phyloP scores from a whole-genome alignment of 2,888 invertebrate species.

The Congeria kusceri region DNA sequence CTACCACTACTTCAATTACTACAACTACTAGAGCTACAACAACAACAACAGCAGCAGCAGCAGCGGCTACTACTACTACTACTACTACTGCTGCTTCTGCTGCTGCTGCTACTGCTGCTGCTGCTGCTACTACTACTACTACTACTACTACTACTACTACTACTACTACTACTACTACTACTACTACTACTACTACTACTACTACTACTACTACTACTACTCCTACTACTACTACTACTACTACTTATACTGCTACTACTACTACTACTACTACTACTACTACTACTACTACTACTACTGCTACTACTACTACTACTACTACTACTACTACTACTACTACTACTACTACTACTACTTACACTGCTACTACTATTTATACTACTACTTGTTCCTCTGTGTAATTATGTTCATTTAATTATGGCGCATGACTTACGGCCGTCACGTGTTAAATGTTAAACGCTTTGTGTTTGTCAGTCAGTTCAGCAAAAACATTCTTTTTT shows the following conservation, averaged over 20 bases:
- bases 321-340: conserved; percentile 1
- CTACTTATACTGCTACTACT: too few relatives aligned
- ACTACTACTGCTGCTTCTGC: too few relatives aligned
- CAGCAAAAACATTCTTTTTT: too few relatives aligned
- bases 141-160: conserved; percentile 1
- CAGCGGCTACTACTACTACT: too few relatives aligned
- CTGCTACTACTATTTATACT: neutral
- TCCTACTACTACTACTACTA: too few relatives aligned
- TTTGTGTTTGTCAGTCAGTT: too few relatives aligned
- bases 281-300: neutral
- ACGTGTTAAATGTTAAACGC: too few relatives aligned
- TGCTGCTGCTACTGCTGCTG: neutral
- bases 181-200: neutral
- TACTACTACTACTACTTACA: neutral
- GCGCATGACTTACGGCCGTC: too few relatives aligned
- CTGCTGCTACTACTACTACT: neutral
- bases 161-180: conserved; percentile 1
- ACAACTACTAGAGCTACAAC: neutral
- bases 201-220: too few relatives aligned
- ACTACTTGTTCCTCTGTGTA: neutral
- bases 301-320: conserved; percentile 1
- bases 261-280: conserved; percentile 1
- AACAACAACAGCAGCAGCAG: neutral
- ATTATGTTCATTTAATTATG: too few relatives aligned
- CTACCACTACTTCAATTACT: too few relatives aligned